Evolutionary conservation across 2,113 vertebrate species (phyloP).

Genomic region (Montifringilla adamsi): DNA sequence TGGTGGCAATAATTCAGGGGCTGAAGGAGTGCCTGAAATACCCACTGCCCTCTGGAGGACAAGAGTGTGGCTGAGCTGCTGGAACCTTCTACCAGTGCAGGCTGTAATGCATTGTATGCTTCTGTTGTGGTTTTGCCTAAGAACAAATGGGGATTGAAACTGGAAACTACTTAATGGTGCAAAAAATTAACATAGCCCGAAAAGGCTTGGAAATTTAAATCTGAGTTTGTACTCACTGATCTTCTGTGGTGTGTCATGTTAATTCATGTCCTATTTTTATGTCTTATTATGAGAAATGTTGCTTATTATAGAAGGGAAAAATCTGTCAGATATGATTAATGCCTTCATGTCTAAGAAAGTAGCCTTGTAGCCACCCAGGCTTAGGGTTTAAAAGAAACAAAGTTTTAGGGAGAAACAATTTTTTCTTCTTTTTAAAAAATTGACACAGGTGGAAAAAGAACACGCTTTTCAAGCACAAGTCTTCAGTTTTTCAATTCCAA

Average conservation of each 20-base stretch:
- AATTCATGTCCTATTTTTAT: constrained; percentile 23
- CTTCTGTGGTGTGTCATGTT: not conserved
- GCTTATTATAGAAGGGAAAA: constrained; percentile 19
- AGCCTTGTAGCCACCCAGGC: not conserved
- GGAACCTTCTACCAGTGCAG: not conserved
- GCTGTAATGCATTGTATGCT: not conserved
- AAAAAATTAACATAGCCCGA: constrained; percentile 37
- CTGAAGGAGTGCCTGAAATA: not conserved
- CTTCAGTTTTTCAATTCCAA: not conserved
- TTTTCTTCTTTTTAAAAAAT: not conserved
- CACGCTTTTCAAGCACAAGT: not conserved
- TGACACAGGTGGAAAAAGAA: not conserved
- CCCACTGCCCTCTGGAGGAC: not conserved
- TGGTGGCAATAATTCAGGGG: not conserved
- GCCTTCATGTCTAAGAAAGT: not conserved
- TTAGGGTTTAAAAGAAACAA: not conserved
- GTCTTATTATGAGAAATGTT: constrained; percentile 29
- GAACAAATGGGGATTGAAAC: constrained; percentile 22
- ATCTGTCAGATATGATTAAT: not conserved
- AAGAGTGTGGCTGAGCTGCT: not conserved
- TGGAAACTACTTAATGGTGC: constrained; percentile 51
- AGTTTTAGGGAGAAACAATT: not conserved
- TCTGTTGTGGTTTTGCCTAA: constrained; percentile 18
- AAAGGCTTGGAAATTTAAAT: constrained; percentile 3
- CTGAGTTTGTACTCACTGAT: not conserved